Conservation (phyloP, 2,113 vertebrate genomes). For the Blennius ocellaris region DNA sequence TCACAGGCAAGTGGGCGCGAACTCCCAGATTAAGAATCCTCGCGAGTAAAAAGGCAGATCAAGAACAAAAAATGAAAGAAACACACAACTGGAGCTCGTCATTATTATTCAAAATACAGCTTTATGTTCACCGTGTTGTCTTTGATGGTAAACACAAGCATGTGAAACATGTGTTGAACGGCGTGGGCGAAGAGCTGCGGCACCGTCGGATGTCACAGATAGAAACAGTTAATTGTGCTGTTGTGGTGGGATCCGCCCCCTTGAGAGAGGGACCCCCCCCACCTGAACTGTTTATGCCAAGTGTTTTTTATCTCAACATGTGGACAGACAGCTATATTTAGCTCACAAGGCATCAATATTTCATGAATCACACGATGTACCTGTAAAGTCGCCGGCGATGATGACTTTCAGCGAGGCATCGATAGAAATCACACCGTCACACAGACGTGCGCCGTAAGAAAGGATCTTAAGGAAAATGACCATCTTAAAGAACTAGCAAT, state of each 20-base stretch:
- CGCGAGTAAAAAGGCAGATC: not conserved
- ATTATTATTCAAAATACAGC: not conserved
- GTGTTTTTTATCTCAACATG: not conserved
- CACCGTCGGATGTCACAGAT: too few relatives aligned
- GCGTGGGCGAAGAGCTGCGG: not conserved
- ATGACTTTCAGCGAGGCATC: too few relatives aligned
- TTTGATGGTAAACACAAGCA: not conserved
- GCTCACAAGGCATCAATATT: not conserved
- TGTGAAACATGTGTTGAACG: not conserved
- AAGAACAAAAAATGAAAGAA: not conserved
- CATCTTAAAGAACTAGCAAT: too few relatives aligned
- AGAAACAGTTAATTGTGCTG: too few relatives aligned
- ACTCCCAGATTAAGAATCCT: conserved; percentile 5
- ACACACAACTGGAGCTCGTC: not conserved
- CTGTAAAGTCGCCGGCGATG: not conserved
- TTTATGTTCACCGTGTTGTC: not conserved
- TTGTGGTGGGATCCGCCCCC: too few relatives aligned
- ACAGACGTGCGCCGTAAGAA: too few relatives aligned
- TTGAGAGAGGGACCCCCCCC: too few relatives aligned
- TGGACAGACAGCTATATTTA: not conserved
- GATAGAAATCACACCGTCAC: too few relatives aligned
- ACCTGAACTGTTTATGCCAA: too few relatives aligned
- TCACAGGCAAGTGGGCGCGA: not conserved
- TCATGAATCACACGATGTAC: conserved; percentile 9
- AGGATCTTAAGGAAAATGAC: too few relatives aligned